Conservation (phyloP, 2,888 invertebrate genomes). For the Gymnocheta viridis region DNA sequence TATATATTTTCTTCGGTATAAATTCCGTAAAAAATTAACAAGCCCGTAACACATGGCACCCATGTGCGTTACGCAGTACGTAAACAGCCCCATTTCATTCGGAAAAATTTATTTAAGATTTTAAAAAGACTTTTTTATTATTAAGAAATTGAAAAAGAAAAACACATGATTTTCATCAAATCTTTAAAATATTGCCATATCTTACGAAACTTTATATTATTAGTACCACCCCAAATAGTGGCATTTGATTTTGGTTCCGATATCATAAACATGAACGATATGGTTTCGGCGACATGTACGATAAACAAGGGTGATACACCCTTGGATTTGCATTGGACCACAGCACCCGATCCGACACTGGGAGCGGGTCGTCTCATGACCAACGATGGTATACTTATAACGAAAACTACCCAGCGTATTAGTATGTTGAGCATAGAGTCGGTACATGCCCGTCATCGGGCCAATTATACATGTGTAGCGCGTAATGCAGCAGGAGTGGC, state of each 20-base stretch:
- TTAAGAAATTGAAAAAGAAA: too few relatives aligned
- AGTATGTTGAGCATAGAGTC: conserved; percentile 87
- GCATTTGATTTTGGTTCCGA: conserved; percentile 90
- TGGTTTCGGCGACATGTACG: conserved; percentile 88
- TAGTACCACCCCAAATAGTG: conserved; percentile 91
- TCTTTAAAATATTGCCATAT: background rate
- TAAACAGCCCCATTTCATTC: too few relatives aligned
- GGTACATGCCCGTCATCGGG: conserved; percentile 87
- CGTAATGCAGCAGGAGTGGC: conserved; percentile 87
- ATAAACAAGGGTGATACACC: conserved; percentile 91
- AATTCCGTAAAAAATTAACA: too few relatives aligned
- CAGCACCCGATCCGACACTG: conserved; percentile 83
- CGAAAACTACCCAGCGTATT: conserved; percentile 85
- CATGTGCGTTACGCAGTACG: too few relatives aligned
- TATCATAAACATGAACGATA: conserved; percentile 89
- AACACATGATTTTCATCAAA: background rate
- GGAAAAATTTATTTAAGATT: too few relatives aligned
- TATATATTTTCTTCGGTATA: too few relatives aligned
- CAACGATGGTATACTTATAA: conserved; percentile 85
- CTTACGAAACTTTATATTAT: background rate
- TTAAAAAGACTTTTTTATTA: too few relatives aligned
- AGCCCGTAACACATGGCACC: too few relatives aligned
- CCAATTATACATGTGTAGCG: conserved; percentile 89
- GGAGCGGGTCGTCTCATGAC: conserved; percentile 83
- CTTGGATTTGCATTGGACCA: conserved; percentile 87